These are phyloP conservation scores for Synergus japonicus DNA, from an alignment of 2,888 invertebrate genomes.

Conservation along the genomic window DNA sequence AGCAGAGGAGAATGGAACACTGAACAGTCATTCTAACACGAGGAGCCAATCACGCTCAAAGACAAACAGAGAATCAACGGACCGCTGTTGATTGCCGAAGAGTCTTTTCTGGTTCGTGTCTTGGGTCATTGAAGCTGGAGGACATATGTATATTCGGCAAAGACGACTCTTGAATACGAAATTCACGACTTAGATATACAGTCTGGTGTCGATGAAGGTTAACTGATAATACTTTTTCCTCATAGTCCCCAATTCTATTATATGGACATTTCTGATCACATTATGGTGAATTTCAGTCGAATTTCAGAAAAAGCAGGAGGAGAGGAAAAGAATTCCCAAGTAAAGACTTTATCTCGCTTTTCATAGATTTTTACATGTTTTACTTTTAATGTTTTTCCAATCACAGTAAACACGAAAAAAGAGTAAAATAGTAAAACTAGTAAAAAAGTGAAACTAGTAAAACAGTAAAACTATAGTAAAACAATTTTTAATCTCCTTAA, in stretches of 20 bases:
- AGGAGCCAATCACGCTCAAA: conserved; percentile 76
- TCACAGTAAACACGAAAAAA: background rate
- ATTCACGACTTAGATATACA: conserved; percentile 52
- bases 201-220: conserved; percentile 24
- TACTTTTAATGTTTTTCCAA: background rate
- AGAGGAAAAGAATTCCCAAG: background rate
- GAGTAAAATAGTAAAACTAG: too few relatives aligned
- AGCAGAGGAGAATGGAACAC: conserved; percentile 41
- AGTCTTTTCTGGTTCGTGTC: conserved; percentile 58
- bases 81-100: conserved; percentile 73
- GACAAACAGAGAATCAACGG: conserved; percentile 72
- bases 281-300: background rate
- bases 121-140: conserved; percentile 33
- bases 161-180: conserved; percentile 72
- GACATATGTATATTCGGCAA: conserved; percentile 41
- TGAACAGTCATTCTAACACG: conserved; percentile 66
- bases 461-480: too few relatives aligned
- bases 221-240: conserved; percentile 27
- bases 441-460: too few relatives aligned
- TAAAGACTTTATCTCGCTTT: background rate
- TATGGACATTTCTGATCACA: background rate
- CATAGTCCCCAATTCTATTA: background rate
- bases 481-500: too few relatives aligned
- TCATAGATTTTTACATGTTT: background rate
- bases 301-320: background rate